These are phyloP conservation scores for Podarcis lilfordi DNA, from an alignment of 2,797 vertebrate genomes.

Conservation along the genomic window DNA sequence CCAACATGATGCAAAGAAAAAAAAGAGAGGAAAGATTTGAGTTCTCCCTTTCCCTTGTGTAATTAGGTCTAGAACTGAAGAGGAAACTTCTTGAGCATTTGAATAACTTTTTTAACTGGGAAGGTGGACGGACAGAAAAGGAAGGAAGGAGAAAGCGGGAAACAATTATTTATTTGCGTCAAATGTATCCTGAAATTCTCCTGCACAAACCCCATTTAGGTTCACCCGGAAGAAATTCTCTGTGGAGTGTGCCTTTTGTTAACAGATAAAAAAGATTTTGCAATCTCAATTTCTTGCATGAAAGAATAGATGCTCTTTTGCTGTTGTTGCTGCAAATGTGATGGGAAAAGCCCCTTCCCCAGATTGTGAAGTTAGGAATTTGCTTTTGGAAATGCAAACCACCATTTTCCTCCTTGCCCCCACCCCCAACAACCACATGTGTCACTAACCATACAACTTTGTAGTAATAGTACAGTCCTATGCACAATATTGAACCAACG, in stretches of 20 bases:
- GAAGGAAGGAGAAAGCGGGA: not conserved
- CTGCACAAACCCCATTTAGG: not conserved
- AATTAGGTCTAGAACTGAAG: too few relatives aligned
- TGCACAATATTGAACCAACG: constrained; percentile 6
- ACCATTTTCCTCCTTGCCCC: not conserved
- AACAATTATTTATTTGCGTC: not conserved
- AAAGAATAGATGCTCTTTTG: constrained; percentile 24
- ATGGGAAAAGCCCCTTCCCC: constrained; percentile 1
- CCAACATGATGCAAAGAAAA: not conserved
- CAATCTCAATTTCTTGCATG: not conserved
- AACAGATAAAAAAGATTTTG: not conserved
- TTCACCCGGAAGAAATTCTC: not conserved
- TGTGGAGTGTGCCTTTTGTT: not conserved
- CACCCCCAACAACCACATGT: constrained; percentile 31
- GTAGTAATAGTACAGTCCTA: not conserved
- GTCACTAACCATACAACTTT: constrained; percentile 64
- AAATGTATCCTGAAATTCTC: not conserved
- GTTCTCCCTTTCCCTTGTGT: not conserved
- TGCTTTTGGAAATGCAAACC: constrained; percentile 45
- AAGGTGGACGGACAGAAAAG: not conserved
- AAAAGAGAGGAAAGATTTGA: too few relatives aligned
- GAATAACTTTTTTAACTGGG: too few relatives aligned
- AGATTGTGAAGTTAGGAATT: constrained; percentile 46
- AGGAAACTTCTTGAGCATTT: too few relatives aligned
- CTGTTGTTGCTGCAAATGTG: not conserved